Conservation (phyloP, 37 sponge, comb jelly and placozoan genomes). For the Mnemiopsis leidyi region DNA sequence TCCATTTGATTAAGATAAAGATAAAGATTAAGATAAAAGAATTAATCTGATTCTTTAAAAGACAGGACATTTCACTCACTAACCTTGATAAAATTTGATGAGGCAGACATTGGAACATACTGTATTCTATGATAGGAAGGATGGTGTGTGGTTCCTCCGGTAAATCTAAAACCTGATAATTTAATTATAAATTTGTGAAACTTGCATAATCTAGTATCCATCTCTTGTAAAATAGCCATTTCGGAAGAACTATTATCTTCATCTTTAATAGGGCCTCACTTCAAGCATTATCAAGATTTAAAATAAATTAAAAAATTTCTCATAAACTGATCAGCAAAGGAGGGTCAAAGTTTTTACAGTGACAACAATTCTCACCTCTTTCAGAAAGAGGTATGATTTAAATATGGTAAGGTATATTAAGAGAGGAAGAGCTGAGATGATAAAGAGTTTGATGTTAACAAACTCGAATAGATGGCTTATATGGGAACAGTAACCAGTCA, state of each 20-base stretch:
- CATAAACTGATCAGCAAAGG: too few relatives aligned
- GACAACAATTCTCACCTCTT: conserved; percentile 38
- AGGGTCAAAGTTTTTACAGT: too few relatives aligned
- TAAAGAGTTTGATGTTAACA: neutral
- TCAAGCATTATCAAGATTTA: too few relatives aligned
- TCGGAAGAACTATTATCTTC: too few relatives aligned
- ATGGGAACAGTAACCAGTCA: conserved; percentile 9
- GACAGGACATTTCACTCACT: too few relatives aligned
- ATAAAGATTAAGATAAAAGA: too few relatives aligned
- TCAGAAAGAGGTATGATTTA: neutral
- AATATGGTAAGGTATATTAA: conserved; percentile 11
- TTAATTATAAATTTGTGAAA: too few relatives aligned
- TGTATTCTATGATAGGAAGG: conserved; percentile 71
- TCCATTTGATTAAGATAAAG: too few relatives aligned
- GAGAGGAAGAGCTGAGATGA: conserved; percentile 29
- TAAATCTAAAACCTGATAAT: neutral
- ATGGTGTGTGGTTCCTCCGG: conserved; percentile 56
- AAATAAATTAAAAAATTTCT: too few relatives aligned
- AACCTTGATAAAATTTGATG: conserved; percentile 75
- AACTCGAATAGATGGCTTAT: neutral
- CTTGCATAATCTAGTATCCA: neutral
- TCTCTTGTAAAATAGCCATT: too few relatives aligned
- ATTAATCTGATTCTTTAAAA: too few relatives aligned
- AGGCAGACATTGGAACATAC: conserved; percentile 75
- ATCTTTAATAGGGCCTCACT: too few relatives aligned